Evolutionary conservation across 2,113 vertebrate species (phyloP).

Genomic region (Strix uralensis): DNA sequence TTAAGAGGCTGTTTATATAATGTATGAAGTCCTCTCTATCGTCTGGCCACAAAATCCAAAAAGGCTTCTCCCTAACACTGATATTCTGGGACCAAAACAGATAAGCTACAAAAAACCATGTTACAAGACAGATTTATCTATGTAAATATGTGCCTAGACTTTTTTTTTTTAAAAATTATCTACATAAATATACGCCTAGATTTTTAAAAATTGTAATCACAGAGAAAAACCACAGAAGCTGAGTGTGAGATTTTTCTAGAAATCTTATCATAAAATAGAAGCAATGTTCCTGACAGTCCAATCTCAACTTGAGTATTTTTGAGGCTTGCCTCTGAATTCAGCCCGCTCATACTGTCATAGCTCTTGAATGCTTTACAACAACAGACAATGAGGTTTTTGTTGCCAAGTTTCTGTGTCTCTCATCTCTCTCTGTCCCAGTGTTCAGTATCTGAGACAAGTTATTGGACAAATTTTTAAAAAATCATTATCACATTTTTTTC

Average conservation of each 20-base stretch:
- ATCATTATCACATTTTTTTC: not conserved
- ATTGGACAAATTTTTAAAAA: fast-evolving
- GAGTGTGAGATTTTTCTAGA: not conserved
- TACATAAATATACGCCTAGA: too few species aligned
- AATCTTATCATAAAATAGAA: not conserved
- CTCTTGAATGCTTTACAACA: not conserved
- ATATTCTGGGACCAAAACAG: not conserved
- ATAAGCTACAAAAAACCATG: fast-evolving
- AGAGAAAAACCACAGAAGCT: not conserved
- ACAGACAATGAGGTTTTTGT: not conserved
- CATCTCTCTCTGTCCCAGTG: not conserved
- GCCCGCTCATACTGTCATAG: not conserved
- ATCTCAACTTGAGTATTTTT: fast-evolving
- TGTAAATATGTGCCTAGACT: too few species aligned
- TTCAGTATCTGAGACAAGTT: not conserved
- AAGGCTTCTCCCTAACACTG: not conserved
- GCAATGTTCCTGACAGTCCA: not conserved
- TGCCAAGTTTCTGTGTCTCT: not conserved
- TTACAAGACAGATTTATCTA: not conserved
- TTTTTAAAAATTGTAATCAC: not conserved
- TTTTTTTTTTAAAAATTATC: too few species aligned
- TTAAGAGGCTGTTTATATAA: not conserved
- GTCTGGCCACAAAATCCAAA: not conserved
- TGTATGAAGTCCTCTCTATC: fast-evolving
- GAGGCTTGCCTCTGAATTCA: not conserved